Percentiles rank a stretch among this genome's conserved stretches.
These are phyloP conservation scores for Rhimphoctona megacephalus DNA, from an alignment of 2,888 invertebrate species.

Conservation along the genomic window DNA sequence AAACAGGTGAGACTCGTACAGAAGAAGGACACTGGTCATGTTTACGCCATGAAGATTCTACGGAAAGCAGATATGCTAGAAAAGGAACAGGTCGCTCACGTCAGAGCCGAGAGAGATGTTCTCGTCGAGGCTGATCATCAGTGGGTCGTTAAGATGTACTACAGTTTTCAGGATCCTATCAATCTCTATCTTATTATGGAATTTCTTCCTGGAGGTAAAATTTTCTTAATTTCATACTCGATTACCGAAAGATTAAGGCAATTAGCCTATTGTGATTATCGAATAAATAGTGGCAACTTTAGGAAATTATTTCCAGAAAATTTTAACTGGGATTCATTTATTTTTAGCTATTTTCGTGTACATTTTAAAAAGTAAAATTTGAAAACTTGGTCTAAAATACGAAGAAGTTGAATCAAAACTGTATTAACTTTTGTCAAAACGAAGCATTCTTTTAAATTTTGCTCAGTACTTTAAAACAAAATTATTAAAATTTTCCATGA, in stretches of 20 bases:
- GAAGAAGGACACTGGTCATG: conserved; percentile 99
- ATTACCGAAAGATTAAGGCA: not conserved
- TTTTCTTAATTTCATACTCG: not conserved
- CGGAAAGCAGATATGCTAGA: conserved; percentile 99
- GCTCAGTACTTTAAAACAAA: not conserved
- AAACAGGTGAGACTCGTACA: conserved; percentile 96
- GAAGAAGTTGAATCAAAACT: too few species aligned
- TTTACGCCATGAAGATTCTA: conserved; percentile 99
- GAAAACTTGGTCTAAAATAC: not conserved
- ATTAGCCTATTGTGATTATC: too few species aligned
- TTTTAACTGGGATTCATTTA: not conserved
- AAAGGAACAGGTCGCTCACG: conserved; percentile 99
- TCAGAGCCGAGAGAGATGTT: conserved; percentile 98
- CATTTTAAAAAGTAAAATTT: not conserved
- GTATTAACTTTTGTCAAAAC: too few species aligned
- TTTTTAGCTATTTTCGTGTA: not conserved
- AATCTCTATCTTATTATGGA: conserved; percentile 99
- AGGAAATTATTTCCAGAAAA: not conserved
- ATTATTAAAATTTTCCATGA: too few species aligned
- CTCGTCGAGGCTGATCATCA: conserved; percentile 99
- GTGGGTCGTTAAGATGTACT: conserved; percentile 99
- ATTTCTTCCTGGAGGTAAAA: conserved; percentile 97
- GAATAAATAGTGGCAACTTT: not conserved
- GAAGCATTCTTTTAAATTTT: not conserved
- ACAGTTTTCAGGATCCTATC: conserved; percentile 99